Evolutionary conservation across 2,888 invertebrate genomes (phyloP), one percentile per base, ranked within the genome.

Genomic region (Morpho achilles): DNA sequence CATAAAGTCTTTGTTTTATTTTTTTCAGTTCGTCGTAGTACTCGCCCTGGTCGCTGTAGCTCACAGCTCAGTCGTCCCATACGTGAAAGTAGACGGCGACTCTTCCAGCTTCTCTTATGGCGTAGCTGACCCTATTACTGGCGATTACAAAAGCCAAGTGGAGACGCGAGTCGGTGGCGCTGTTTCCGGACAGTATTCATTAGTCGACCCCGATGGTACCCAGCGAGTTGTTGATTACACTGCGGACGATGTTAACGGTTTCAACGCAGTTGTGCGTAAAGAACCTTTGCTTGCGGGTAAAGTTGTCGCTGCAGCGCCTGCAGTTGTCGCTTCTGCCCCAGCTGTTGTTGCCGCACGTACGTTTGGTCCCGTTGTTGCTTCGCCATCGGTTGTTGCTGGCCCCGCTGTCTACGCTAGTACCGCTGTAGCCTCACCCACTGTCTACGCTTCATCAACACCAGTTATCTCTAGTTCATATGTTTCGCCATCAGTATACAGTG

Each of bases 231-330:
- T 92, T 1, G 92, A 92, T 77, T 92, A 92, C 80, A 81, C 89
- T 53, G 92, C 92, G 59, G 92, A 92, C 71, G 89, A 91, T 59
- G 73, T 91, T 58, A 91, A 92, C 67, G 92, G 92, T 16, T 92
- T 92, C 81, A 92, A 92, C 80, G 92, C 92, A 44, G 86, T 92
- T 23, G 92, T 92, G 40, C 87, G 89, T 69, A 91, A 91, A 63
- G 91, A 91, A 65, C 86, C 92, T 42, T 83, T 78, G 32, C 62
- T 76, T 7, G 69, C 76, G 7, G 73, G 75, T 0, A 32, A 32
- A 32, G 76, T 70, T 1, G 79, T 75, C 2, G 79, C 73, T n/a
- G 79, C 84, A 7, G 75, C 80, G 6, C 70, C 68, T 39, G 67
- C 72, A 7, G 53, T 49, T 3, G 59, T 60, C 1, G 53, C 67